Percentiles rank a stretch among this genome's conserved stretches.
These are phyloP conservation scores for Mugil cephalus DNA, from an alignment of 2,113 vertebrate genomes.

Conservation along the genomic window DNA sequence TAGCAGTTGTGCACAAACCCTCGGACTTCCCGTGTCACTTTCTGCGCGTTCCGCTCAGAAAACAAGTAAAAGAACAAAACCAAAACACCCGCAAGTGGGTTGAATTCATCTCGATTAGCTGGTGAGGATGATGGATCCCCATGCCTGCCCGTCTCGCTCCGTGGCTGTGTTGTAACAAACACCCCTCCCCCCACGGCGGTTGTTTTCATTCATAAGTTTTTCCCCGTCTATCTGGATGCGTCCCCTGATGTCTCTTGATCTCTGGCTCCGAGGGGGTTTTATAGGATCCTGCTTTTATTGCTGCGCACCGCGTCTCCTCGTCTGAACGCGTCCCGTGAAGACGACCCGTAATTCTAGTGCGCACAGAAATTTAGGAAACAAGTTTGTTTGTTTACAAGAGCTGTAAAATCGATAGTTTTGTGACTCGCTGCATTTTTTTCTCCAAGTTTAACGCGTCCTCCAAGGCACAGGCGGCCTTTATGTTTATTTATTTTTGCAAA, in stretches of 20 bases:
- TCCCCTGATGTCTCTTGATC: conserved; percentile 68
- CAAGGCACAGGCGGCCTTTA: neutral
- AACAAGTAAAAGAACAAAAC: no score
- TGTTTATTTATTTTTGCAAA: conserved; percentile 6
- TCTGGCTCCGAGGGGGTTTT: conserved; percentile 50
- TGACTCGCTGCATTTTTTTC: no score
- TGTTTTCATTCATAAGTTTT: conserved; percentile 96
- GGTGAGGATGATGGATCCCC: conserved; percentile 49
- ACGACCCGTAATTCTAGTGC: neutral
- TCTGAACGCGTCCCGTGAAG: conserved; percentile 2
- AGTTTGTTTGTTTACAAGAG: conserved; percentile 10
- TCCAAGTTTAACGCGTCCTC: no score
- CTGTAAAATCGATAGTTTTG: fast-evolving
- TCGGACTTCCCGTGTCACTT: neutral
- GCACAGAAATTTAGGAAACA: neutral
- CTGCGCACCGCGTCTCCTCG: neutral
- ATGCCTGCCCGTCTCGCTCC: conserved; percentile 45
- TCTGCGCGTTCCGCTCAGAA: neutral
- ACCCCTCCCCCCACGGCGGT: conserved; percentile 79
- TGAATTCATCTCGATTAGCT: conserved; percentile 1
- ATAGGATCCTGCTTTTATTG: conserved; percentile 20
- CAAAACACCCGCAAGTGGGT: neutral
- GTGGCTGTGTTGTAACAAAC: conserved; percentile 61
- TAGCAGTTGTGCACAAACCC: neutral
- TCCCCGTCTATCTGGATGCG: conserved; percentile 56